phyloP scores from a whole-genome alignment of 2,888 invertebrate species.

The Teinopalpus imperialis region DNA sequence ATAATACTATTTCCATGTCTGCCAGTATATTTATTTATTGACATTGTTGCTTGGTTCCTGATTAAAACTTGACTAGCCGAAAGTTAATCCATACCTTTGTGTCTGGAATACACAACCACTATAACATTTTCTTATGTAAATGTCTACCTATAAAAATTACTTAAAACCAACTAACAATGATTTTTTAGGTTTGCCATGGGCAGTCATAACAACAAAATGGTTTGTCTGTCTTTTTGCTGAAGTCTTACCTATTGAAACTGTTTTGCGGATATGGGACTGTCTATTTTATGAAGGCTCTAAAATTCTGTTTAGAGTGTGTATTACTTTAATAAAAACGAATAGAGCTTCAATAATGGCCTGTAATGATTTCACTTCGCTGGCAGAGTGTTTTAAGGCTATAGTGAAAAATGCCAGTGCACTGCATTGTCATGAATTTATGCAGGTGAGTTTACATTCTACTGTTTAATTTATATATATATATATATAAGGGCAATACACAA shows the following conservation, averaged over 20 bases:
- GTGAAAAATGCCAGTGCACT: constrained; percentile 89
- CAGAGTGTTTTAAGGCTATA: constrained; percentile 91
- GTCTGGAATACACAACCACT: too few species aligned
- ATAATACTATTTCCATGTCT: too few species aligned
- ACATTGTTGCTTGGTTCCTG: too few species aligned
- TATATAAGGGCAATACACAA: too few species aligned
- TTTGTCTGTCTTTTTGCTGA: constrained; percentile 97
- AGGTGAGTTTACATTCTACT: constrained; percentile 76
- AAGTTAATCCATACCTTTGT: too few species aligned
- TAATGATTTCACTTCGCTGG: constrained; percentile 90
- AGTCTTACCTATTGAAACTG: constrained; percentile 96
- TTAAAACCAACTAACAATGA: background rate
- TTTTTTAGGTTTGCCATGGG: constrained; percentile 89
- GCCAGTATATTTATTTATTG: too few species aligned
- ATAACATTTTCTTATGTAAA: too few species aligned
- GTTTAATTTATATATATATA: background rate
- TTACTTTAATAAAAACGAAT: constrained; percentile 91
- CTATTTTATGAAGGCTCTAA: constrained; percentile 97
- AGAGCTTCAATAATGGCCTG: constrained; percentile 87
- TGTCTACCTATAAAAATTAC: too few species aligned
- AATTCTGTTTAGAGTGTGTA: constrained; percentile 93
- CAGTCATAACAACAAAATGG: constrained; percentile 96
- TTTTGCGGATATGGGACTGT: constrained; percentile 97
- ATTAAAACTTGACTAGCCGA: too few species aligned
- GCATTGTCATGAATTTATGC: constrained; percentile 94